Conservation (phyloP, 1,140 invertebrate species). For the Ceratosolen solmsi region DNA sequence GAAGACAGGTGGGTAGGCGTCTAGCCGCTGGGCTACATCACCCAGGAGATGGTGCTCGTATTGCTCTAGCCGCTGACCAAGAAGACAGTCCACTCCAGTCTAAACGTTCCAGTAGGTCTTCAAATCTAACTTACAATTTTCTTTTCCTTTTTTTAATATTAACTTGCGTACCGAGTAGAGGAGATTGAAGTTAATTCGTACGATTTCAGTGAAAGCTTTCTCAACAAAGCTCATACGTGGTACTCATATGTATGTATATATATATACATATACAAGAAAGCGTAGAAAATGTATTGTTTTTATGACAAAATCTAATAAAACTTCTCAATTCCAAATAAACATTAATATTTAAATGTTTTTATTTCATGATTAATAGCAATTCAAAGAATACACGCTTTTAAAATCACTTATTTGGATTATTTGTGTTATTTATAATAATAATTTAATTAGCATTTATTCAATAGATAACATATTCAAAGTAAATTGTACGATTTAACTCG, state of each 20-base stretch:
- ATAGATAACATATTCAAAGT: neutral
- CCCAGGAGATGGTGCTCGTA: constrained; percentile 74
- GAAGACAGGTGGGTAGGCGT: constrained; percentile 76
- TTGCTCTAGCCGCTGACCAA: constrained; percentile 76
- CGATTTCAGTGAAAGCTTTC: neutral
- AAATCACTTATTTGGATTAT: no score
- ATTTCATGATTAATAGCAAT: no score
- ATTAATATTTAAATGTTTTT: no score
- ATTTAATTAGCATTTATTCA: no score
- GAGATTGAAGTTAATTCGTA: neutral
- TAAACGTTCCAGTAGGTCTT: constrained; percentile 84
- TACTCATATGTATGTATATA: no score
- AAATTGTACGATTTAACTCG: neutral
- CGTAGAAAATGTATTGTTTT: no score
- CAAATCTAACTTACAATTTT: constrained; percentile 57
- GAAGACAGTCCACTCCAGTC: constrained; percentile 86
- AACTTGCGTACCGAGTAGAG: neutral
- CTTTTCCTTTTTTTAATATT: constrained; percentile 27
- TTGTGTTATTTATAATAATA: no score
- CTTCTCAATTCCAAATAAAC: no score
- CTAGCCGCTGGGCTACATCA: constrained; percentile 77
- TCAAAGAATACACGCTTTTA: no score
- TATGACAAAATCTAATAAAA: no score
- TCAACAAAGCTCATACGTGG: no score
- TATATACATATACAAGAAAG: no score